A percentile compares a stretch with the other conserved stretches of the same genome.
Evolutionary conservation across 2,113 vertebrate genomes (phyloP).

Genomic region (Labeo catla): DNA sequence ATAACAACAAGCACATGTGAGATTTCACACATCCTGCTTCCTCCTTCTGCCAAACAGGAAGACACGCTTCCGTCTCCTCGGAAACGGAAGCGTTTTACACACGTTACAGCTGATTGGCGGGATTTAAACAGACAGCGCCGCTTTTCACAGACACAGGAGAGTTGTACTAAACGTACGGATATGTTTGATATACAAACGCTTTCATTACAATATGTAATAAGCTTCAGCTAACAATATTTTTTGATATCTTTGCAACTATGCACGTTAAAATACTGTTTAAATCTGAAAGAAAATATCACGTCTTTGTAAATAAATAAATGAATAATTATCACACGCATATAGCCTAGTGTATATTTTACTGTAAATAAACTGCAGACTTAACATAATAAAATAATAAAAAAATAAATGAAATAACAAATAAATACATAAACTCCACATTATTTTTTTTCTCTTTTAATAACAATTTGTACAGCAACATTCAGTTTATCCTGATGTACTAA

Average conservation of each 20-base stretch:
- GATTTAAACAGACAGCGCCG: constrained; percentile 75
- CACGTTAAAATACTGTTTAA: neutral
- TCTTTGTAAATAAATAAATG: neutral
- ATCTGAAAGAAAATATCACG: neutral
- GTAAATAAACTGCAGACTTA: too few relatives aligned
- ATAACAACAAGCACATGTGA: constrained; percentile 65
- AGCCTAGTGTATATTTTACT: too few relatives aligned
- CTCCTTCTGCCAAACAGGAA: constrained; percentile 75
- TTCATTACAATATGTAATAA: neutral
- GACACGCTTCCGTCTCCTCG: constrained; percentile 55
- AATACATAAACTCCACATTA: too few relatives aligned
- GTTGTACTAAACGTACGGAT: neutral
- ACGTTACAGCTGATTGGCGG: constrained; percentile 67
- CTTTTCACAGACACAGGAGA: neutral
- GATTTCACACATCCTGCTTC: constrained; percentile 66
- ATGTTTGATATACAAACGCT: too few relatives aligned
- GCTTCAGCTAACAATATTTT: neutral
- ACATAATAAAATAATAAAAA: too few relatives aligned
- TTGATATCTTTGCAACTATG: neutral
- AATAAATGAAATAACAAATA: too few relatives aligned
- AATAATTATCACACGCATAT: neutral
- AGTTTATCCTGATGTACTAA: too few relatives aligned
- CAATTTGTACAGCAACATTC: too few relatives aligned
- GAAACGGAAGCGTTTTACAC: constrained; percentile 54
- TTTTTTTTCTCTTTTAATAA: too few relatives aligned